Percentiles rank a stretch among this genome's conserved stretches.
Evolutionary conservation across 2,888 invertebrate species (phyloP).

Genomic region (Bibio marci): DNA sequence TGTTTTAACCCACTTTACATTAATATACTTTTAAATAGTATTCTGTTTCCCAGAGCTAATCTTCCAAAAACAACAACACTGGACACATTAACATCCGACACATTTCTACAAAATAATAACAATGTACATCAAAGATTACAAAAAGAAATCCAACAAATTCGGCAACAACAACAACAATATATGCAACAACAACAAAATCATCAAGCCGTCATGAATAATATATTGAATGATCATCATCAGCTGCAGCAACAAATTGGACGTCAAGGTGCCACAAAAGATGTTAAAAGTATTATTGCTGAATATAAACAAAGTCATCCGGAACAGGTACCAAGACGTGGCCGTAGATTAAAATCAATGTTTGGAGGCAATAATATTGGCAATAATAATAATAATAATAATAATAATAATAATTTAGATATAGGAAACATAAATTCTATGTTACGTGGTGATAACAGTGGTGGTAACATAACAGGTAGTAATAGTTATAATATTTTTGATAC

Average conservation of each 20-base stretch:
- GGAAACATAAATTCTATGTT: no score
- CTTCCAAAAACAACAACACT: constrained; percentile 22
- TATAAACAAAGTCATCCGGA: constrained; percentile 62
- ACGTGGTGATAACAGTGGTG: constrained; percentile 20
- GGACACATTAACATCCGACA: constrained; percentile 9
- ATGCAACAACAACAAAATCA: constrained; percentile 14
- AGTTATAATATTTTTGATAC: constrained; percentile 13
- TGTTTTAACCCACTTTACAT: neutral
- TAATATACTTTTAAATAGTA: constrained; percentile 12
- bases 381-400: no score
- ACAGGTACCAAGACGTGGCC: constrained; percentile 47
- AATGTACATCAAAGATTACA: neutral
- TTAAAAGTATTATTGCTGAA: constrained; percentile 66
- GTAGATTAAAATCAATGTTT: constrained; percentile 45
- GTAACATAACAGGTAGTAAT: constrained; percentile 31
- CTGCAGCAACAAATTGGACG: constrained; percentile 31
- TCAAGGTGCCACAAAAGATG: constrained; percentile 64
- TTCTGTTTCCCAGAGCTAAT: constrained; percentile 25
- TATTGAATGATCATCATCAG: constrained; percentile 2
- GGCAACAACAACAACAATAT: constrained; percentile 16
- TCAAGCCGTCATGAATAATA: neutral
- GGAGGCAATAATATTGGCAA: constrained; percentile 32
- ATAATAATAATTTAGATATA: no score
- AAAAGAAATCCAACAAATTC: no score
- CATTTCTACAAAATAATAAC: neutral